These are phyloP conservation scores for Mus minutoides DNA, from an alignment of 2,797 vertebrate species.

Conservation along the genomic window DNA sequence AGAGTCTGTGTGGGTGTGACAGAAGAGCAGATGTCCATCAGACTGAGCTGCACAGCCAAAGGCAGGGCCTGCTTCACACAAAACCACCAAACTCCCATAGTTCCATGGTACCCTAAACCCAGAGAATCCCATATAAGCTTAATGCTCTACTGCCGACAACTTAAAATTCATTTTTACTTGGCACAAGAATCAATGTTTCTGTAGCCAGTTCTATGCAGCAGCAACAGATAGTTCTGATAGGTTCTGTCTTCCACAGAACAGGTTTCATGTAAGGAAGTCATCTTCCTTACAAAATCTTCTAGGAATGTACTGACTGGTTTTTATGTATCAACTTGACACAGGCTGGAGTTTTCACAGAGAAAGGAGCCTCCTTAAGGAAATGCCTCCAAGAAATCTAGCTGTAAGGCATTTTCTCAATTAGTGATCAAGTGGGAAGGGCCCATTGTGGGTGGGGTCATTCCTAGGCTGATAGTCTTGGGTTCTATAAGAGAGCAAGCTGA, in stretches of 20 bases:
- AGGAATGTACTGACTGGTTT: no score
- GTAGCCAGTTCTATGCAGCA: neutral
- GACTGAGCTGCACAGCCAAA: neutral
- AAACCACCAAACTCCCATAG: neutral
- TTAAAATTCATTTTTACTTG: constrained; percentile 25
- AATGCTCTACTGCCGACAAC: neutral
- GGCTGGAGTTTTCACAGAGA: no score
- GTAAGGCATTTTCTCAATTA: no score
- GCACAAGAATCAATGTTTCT: neutral
- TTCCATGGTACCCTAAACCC: neutral
- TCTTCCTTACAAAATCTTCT: neutral
- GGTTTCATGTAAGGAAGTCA: neutral
- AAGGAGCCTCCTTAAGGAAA: no score
- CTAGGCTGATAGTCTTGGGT: no score
- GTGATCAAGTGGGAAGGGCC: no score
- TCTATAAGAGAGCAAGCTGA: no score
- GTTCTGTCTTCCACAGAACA: neutral
- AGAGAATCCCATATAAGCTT: neutral
- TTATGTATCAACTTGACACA: no score
- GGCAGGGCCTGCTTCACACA: neutral
- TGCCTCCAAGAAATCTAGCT: no score
- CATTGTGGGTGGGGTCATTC: no score
- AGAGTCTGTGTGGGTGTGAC: neutral
- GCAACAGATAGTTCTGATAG: neutral
- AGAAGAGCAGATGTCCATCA: neutral